Evolutionary conservation across 2,113 vertebrate species (phyloP), one percentile per base, ranked within the genome.

Genomic region (Protomyctophum bolini): DNA sequence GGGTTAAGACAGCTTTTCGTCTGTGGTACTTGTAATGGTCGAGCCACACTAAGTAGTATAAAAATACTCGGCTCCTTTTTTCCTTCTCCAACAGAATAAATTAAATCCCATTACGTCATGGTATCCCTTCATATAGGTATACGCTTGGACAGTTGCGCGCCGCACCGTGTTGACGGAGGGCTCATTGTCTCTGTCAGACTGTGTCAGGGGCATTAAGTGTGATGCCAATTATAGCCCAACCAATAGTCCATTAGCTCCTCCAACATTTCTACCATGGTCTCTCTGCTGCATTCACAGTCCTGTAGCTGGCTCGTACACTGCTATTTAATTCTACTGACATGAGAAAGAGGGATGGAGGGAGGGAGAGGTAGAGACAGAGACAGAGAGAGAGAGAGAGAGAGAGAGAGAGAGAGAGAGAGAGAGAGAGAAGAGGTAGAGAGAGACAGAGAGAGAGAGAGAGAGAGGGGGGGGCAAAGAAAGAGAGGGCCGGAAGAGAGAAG

Each of bases 261-360:
- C 50, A 80, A 87, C 76, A 71, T 84, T 84, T 83, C 70, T 81
- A 65, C 81, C 78, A 68, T 88, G 21, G 21, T 21, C 52, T 68
- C 84, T 75, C 70, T 58, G 76, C 86, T 84, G 77, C 82, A 79
- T 86, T 86, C 72, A 63, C 66, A 51, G 67, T 69, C 75, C 82
- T 33, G 77, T 70, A 80, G 84, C 76, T 71, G 75, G 73, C 76
- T 88, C 84, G 80, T 88, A 89, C 73, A 66, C 81, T 77, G 75
- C 87, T 89, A 90, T 91, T 87, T 90, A 90, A 91, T 90, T 89
- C 84, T 73, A 75, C 83, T 71, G 86, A 70, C 80, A 83, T 58
- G 50, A 12, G 14, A 61, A 8, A 11, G 59, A 47, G 3, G 12
- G 59, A 61, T 0, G 1, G 59, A 4, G 50, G 33, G 10, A 55